Conservation (phyloP, 2,113 vertebrate species). For the Cricetomys ansorgei region DNA sequence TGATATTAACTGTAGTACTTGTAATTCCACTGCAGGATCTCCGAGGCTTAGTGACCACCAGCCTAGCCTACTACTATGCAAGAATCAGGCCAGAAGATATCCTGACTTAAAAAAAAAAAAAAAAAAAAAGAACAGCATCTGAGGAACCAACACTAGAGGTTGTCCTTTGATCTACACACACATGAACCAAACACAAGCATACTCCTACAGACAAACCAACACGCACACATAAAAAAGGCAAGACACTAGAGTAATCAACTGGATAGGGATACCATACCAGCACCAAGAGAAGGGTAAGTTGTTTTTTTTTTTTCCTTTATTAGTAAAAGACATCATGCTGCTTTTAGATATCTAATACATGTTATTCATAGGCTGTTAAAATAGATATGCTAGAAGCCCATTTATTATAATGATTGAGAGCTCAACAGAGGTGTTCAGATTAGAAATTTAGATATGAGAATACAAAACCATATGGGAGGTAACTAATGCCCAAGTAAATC, state of each 20-base stretch:
- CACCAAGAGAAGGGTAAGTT: background rate
- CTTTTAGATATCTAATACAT: conserved; percentile 34
- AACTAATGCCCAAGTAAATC: background rate
- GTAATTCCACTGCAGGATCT: background rate
- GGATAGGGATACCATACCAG: conserved; percentile 26
- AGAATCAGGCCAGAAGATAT: background rate
- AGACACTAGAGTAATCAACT: background rate
- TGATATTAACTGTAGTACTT: too few relatives aligned
- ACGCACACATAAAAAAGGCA: background rate
- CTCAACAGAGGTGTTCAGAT: background rate
- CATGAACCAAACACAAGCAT: too few relatives aligned
- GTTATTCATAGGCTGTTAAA: background rate
- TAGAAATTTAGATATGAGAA: conserved; percentile 39
- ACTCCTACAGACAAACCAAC: background rate
- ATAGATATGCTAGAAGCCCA: background rate
- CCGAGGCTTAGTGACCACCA: background rate
- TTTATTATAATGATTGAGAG: conserved; percentile 19
- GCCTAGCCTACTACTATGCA: background rate
- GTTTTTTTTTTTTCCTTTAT: background rate
- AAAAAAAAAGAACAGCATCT: background rate
- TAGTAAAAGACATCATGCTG: background rate
- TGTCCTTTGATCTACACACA: too few relatives aligned
- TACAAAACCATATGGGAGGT: background rate
- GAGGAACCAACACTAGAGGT: background rate
- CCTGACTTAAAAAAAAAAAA: background rate